These are phyloP conservation scores for Lacanobia wlatinum DNA, from an alignment of 2,888 invertebrate genomes.

Conservation along the genomic window DNA sequence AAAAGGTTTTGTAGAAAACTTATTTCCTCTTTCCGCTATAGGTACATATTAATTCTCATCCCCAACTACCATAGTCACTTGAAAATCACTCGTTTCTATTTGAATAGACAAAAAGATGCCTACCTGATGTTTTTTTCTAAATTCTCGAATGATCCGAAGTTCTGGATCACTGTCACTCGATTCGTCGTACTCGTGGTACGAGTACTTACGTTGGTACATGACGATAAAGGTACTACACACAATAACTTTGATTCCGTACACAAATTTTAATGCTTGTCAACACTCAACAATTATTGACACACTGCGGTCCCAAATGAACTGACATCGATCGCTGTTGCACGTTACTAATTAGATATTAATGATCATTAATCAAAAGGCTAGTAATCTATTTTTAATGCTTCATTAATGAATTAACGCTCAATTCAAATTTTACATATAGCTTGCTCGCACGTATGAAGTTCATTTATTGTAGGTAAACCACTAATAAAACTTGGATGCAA, in stretches of 20 bases:
- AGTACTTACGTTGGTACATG: constrained; percentile 32
- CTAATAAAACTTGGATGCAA: not conserved
- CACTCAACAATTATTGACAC: constrained; percentile 10
- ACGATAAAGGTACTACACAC: not conserved
- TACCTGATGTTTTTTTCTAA: constrained; percentile 53
- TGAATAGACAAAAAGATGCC: not conserved
- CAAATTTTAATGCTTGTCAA: constrained; percentile 5
- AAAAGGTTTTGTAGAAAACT: constrained; percentile 14
- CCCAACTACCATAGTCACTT: not conserved
- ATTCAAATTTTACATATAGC: not conserved
- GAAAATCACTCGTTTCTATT: not conserved
- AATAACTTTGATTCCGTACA: constrained; percentile 9
- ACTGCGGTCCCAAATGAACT: constrained; percentile 18
- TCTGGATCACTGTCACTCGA: constrained; percentile 70
- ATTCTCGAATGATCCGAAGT: constrained; percentile 62
- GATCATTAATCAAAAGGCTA: constrained; percentile 35
- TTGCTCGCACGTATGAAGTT: not conserved
- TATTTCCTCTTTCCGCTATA: not conserved
- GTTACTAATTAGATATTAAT: constrained; percentile 37
- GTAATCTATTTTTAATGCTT: constrained; percentile 57
- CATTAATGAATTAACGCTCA: constrained; percentile 10
- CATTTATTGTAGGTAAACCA: not conserved
- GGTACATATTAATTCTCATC: not conserved
- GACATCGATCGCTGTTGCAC: constrained; percentile 5
- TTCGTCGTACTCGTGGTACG: constrained; percentile 48